Percentiles rank a stretch among this genome's conserved stretches.
These are phyloP conservation scores for Chiloscyllium plagiosum DNA, from an alignment of 2,113 vertebrate species.

Conservation along the genomic window DNA sequence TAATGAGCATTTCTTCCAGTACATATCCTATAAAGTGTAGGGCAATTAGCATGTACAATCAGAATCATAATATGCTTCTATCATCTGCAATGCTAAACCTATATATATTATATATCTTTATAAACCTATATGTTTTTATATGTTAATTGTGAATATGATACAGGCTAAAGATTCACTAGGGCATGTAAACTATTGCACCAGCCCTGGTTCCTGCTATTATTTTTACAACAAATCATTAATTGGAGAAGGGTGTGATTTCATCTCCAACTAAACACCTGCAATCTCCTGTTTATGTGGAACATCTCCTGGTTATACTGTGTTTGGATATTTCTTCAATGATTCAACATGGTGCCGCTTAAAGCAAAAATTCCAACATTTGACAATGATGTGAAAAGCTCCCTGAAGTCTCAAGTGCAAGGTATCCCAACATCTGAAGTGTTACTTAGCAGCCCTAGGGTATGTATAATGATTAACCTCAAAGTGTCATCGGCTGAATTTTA, in stretches of 20 bases:
- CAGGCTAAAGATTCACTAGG: no score
- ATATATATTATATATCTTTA: no score
- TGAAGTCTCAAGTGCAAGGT: not conserved
- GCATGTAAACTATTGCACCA: no score
- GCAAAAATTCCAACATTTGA: not conserved
- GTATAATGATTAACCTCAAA: not conserved
- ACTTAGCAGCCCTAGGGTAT: not conserved
- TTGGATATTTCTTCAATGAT: not conserved
- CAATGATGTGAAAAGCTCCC: not conserved
- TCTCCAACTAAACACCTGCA: not conserved
- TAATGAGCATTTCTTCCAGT: no score
- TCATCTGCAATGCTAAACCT: no score
- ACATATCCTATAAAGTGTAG: no score
- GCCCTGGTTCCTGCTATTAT: no score
- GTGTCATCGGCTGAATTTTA: not conserved
- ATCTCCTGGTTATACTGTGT: not conserved
- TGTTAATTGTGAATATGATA: no score
- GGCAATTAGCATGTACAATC: no score
- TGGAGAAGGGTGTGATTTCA: not conserved
- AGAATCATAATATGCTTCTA: no score
- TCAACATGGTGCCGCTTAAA: not conserved
- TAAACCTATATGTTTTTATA: no score
- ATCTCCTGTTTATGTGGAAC: not conserved
- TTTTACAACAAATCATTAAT: no score
- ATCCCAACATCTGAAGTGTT: not conserved